Percentiles rank a stretch among this genome's conserved stretches.
These are phyloP conservation scores for Callospermophilus lateralis DNA, from an alignment of 2,113 vertebrate genomes.

Conservation along the genomic window DNA sequence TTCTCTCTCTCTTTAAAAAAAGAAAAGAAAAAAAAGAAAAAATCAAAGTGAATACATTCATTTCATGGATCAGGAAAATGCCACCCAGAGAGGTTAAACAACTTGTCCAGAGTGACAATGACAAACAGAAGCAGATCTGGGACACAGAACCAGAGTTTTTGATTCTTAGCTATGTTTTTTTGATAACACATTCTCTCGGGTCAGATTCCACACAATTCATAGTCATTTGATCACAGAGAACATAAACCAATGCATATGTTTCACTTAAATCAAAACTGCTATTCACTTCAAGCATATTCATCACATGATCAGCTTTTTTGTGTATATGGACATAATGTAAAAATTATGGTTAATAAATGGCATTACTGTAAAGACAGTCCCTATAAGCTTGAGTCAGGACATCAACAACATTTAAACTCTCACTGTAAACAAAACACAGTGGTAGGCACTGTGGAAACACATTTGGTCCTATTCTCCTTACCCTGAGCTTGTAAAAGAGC, in stretches of 20 bases:
- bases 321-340: background rate
- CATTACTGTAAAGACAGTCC: background rate
- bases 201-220: background rate
- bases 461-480: conserved; percentile 29
- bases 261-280: background rate
- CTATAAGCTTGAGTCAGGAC: background rate
- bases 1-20: too few species aligned
- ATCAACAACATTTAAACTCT: background rate
- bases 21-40: background rate
- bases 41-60: background rate
- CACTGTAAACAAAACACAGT: conserved; percentile 41
- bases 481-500: background rate
- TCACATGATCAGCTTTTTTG: background rate
- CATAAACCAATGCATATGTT: background rate
- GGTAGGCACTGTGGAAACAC: conserved; percentile 61
- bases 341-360: background rate
- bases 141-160: background rate
- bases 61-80: background rate
- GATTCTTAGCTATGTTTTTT: background rate
- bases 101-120: background rate
- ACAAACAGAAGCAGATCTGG: background rate
- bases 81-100: background rate
- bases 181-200: background rate
- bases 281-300: background rate
- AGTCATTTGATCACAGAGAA: background rate